Evolutionary conservation across 1,140 invertebrate genomes (phyloP), one percentile per base, ranked within the genome.

Genomic region (Aplysia californica): DNA sequence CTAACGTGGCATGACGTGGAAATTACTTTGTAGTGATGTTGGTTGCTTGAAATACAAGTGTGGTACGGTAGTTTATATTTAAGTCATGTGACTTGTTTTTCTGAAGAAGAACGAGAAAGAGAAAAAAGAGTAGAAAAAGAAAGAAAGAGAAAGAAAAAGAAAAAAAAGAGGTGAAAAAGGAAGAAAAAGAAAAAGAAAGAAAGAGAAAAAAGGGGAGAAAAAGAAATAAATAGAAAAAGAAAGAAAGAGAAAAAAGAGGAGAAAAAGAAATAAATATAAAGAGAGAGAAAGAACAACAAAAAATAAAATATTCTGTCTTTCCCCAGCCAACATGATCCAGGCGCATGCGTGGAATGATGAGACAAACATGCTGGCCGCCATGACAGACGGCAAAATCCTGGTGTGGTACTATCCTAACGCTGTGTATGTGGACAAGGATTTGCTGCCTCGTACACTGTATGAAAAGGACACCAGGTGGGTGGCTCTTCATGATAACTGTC

Each of bases 361-460:
- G 74, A 92, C 94, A 1, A 96, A 96, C 87, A 95, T 97, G 84
- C 89, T 98, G 76, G 94, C 94, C 33, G 94, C 94, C 1, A 93
- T 97, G 75, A 92, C 96, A 79, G 96, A 97, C 81, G 92, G 93
- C 0, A 94, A 86, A 74, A 90, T 97, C 29, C 93, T 94, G 29
- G 93, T 97, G n/a, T 97, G 95, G 94, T 94, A 95, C 79, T 96
- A 94, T 86, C 96, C 96, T 0, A 92, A 92, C 44, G 92, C 94
- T 31, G 91, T 93, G 0, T 94, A 92, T 82, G 92, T 94, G 33
- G 96, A 98, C 90, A 91, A 92, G 59, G 93, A 94, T 75, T 90
- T 97, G 5, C 89, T 94, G 26, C 86, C 91, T 38, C 92, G 90
- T 82, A 94, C 94, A 0, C 87, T 93, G 36, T 91, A 93, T 58